These are phyloP conservation scores for Clamator glandarius DNA, from an alignment of 2,797 vertebrate species.

Conservation along the genomic window DNA sequence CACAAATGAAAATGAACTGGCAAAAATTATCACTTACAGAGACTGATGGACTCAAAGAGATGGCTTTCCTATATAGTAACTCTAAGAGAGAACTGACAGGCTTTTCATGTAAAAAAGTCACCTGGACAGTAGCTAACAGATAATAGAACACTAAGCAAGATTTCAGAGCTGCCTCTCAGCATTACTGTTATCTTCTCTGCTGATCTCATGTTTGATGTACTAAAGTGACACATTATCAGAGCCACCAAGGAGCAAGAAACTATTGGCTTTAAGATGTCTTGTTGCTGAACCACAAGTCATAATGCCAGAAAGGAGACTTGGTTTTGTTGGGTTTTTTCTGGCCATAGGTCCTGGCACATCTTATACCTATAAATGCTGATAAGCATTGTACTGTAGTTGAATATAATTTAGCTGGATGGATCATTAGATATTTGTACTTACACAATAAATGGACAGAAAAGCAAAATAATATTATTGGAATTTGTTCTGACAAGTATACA, in stretches of 20 bases:
- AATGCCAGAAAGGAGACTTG: background rate
- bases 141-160: background rate
- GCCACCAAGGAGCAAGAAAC: background rate
- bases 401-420: background rate
- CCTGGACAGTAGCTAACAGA: background rate
- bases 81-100: background rate
- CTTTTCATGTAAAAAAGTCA: background rate
- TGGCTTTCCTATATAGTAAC: background rate
- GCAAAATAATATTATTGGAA: background rate
- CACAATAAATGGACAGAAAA: background rate
- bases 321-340: background rate
- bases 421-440: background rate
- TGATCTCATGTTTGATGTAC: background rate
- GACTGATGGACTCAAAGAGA: background rate
- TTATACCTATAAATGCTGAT: background rate
- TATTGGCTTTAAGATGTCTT: background rate
- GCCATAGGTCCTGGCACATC: background rate
- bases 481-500: background rate
- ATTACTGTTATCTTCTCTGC: background rate
- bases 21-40: slow-evolving; percentile 21
- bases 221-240: background rate
- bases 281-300: background rate
- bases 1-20: slow-evolving; percentile 36
- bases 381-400: background rate
- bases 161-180: background rate